A percentile compares a stretch with the other conserved stretches of the same genome.
phyloP scores from a whole-genome alignment of 2,888 invertebrate genomes.

The Pammene fasciana region DNA sequence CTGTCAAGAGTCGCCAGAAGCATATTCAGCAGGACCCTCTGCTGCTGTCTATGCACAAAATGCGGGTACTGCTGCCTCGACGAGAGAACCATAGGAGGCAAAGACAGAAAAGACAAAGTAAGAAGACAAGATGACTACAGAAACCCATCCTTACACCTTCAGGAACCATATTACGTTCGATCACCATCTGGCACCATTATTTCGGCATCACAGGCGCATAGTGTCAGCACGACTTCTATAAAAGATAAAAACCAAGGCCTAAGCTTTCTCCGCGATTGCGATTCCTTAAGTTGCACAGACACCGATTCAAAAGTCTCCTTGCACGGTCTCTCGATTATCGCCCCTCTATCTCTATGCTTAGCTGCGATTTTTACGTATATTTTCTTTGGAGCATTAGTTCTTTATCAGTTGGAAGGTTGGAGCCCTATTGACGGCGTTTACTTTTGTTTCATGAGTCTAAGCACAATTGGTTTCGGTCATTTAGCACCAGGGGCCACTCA shows the following conservation, averaged over 20 bases:
- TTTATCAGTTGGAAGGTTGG: conserved; percentile 97
- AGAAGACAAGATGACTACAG: conserved; percentile 87
- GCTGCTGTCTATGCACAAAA: conserved; percentile 94
- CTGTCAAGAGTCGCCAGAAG: conserved; percentile 91
- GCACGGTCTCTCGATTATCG: conserved; percentile 90
- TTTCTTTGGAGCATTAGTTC: conserved; percentile 93
- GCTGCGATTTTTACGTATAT: conserved; percentile 96
- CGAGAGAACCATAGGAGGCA: conserved; percentile 91
- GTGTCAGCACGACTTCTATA: conserved; percentile 69
- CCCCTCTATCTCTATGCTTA: conserved; percentile 94
- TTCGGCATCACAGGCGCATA: conserved; percentile 80
- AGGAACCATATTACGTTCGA: conserved; percentile 88
- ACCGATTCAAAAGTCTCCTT: conserved; percentile 87
- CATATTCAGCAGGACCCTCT: conserved; percentile 90
- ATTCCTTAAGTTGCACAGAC: conserved; percentile 85
- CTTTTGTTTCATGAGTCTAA: conserved; percentile 98
- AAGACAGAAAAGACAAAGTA: conserved; percentile 90
- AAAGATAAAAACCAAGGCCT: conserved; percentile 76
- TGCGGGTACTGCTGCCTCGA: conserved; percentile 94
- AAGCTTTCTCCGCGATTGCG: conserved; percentile 77
- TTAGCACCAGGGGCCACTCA: conserved; percentile 88
- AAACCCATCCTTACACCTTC: conserved; percentile 85
- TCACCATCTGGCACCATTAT: conserved; percentile 81
- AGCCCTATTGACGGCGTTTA: conserved; percentile 94
- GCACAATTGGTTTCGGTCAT: conserved; percentile 95